Evolutionary conservation across 2,113 vertebrate species (phyloP), one percentile per base, ranked within the genome.

Genomic region (Mastomys coucha): DNA sequence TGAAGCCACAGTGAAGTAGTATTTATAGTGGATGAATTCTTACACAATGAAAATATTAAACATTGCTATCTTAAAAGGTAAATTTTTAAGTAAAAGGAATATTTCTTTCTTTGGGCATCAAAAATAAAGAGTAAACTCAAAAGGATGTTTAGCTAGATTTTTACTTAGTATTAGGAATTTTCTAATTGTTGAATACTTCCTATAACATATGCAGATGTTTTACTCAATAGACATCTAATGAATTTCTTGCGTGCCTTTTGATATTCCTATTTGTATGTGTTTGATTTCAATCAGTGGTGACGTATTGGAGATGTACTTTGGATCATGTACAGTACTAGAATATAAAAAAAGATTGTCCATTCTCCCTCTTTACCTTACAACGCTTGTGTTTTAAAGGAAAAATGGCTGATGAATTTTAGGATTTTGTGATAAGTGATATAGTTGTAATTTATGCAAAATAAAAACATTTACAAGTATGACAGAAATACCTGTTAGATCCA

Each of bases 371-470:
- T 28, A 58, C 9, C 45, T 73, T 78, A 36, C 56, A 78, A 76
- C 16, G 60, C 51, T 91, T 24, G 65, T 89, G 45, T 93, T 60
- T 89, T 96, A 73, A 24, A 63, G 82, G 45, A 94, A 96, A 95
- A 89, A 87, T 45, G 28, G 76, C 20, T 31, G 24, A n/a, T 81
- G 16, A 89, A 31, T 81, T 81, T 28, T 88, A 81, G n/a, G 60
- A 63, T 65, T 85, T 28, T 65, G 42, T 76, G 42, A 63, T 67
- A 56, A 77, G 69, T 73, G 53, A 82, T 89, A 4, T 82, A 63
- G 20, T 36, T 16, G 51, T 39, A 10, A 17, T 77, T 70, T 88
- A 78, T 26, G 36, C 5, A 56, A 70, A 78, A 72, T 81, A 89
- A 45, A 89, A n/a, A 13, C 28, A 75, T 89, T 89, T 20, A 63